Evolutionary conservation across 2,888 invertebrate genomes (phyloP).

Genomic region (Drosophila setosimentum): DNA sequence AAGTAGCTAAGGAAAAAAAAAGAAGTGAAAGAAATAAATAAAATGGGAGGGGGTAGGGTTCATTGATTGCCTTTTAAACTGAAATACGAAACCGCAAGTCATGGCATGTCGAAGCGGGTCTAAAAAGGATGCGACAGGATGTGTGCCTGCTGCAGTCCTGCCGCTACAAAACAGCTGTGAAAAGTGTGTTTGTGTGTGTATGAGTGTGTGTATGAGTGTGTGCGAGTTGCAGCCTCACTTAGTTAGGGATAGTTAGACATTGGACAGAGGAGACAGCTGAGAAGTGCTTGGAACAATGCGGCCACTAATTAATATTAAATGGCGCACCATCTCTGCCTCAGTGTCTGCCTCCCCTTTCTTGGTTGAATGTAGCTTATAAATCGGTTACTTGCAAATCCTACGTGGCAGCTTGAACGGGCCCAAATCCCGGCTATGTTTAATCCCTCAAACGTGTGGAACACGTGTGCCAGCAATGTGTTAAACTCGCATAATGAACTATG

Average conservation of each 20-base stretch:
- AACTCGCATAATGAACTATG: conserved; percentile 61
- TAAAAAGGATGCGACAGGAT: conserved; percentile 64
- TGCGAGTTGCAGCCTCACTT: conserved; percentile 3
- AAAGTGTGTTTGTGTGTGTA: conserved; percentile 33
- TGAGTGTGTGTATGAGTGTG: conserved; percentile 23
- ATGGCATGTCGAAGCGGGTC: conserved; percentile 36
- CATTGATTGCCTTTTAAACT: conserved; percentile 68
- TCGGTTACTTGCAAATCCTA: conserved; percentile 49
- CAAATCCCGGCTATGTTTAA: conserved; percentile 37
- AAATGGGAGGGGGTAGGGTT: conserved; percentile 31
- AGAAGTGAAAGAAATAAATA: conserved; percentile 24
- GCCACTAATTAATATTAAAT: conserved; percentile 53
- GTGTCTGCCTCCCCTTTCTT: background rate
- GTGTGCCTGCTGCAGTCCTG: conserved; percentile 32
- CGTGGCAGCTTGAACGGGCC: conserved; percentile 8
- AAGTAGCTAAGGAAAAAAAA: conserved; percentile 14
- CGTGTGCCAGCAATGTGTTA: conserved; percentile 64
- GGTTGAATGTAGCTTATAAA: conserved; percentile 52
- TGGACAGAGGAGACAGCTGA: conserved; percentile 26
- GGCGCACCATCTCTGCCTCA: conserved; percentile 9
- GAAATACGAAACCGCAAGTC: conserved; percentile 68
- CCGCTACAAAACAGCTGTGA: conserved; percentile 48
- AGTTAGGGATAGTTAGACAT: background rate
- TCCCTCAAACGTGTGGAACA: conserved; percentile 65
- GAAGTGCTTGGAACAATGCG: conserved; percentile 34